Conservation (phyloP, 2,113 vertebrate species). For the Condylura cristata region DNA sequence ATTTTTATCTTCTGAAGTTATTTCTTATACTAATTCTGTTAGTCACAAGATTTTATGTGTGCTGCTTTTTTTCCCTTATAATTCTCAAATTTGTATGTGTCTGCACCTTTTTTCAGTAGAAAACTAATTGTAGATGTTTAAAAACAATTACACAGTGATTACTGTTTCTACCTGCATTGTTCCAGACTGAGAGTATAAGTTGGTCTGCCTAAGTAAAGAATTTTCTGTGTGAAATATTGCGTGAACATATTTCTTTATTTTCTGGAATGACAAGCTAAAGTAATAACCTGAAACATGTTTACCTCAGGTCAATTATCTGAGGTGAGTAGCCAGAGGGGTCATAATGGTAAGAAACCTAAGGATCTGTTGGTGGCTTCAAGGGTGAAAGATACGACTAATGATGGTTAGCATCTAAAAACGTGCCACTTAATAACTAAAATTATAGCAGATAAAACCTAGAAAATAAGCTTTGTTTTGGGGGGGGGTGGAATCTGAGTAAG, state of each 20-base stretch:
- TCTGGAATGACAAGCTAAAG: slow-evolving; percentile 5
- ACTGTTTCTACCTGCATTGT: slow-evolving; percentile 10
- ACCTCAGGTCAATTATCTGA: background rate
- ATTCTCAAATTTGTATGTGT: background rate
- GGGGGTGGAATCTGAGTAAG: background rate
- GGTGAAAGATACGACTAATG: background rate
- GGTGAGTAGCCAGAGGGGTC: background rate
- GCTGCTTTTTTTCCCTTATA: background rate
- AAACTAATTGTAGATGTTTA: slow-evolving; percentile 18
- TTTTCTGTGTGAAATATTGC: background rate
- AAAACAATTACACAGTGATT: slow-evolving; percentile 31
- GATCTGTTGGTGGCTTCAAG: background rate
- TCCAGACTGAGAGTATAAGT: slow-evolving; percentile 51
- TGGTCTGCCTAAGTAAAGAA: background rate
- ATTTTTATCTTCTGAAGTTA: slow-evolving; percentile 38
- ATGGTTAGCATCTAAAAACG: background rate
- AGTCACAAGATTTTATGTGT: background rate
- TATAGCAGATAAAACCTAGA: background rate
- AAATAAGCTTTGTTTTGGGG: background rate
- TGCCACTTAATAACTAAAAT: background rate
- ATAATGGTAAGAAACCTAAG: background rate
- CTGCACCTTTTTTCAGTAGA: background rate
- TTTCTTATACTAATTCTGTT: background rate
- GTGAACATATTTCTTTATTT: background rate
- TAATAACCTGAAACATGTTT: background rate